Percentiles rank a stretch among this genome's conserved stretches.
phyloP scores from a whole-genome alignment of 2,113 vertebrate species.

The Oncorhynchus kisutch region DNA sequence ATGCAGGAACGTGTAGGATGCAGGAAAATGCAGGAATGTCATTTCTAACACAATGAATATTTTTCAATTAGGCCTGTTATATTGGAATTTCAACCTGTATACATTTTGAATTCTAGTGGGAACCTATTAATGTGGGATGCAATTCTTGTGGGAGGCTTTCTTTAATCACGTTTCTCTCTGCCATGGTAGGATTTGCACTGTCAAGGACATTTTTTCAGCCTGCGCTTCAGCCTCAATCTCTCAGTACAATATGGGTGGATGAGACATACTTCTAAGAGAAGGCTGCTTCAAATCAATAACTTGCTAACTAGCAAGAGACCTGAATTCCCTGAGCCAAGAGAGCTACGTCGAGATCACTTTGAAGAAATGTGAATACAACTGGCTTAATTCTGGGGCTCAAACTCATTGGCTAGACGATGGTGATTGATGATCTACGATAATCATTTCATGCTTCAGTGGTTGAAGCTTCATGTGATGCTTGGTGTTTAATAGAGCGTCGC shows the following conservation, averaged over 20 bases:
- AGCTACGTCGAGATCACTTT: not conserved
- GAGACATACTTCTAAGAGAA: not conserved
- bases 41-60: no score
- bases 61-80: no score
- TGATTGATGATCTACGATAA: slow-evolving; percentile 46
- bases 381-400: slow-evolving; percentile 28
- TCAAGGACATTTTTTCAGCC: not conserved
- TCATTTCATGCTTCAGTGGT: slow-evolving; percentile 16
- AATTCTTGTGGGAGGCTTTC: no score
- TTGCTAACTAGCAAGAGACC: not conserved
- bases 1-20: no score
- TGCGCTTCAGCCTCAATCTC: not conserved
- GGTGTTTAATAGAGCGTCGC: slow-evolving; percentile 46
- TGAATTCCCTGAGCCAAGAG: not conserved
- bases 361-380: not conserved
- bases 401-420: slow-evolving; percentile 30
- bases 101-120: no score
- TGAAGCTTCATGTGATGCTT: slow-evolving; percentile 38
- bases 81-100: no score
- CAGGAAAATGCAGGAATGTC: no score
- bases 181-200: no score
- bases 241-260: not conserved
- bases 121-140: no score
- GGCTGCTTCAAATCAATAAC: not conserved
- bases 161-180: no score